Conservation (phyloP, 2,888 invertebrate genomes). For the Philhelius pedissequus region DNA sequence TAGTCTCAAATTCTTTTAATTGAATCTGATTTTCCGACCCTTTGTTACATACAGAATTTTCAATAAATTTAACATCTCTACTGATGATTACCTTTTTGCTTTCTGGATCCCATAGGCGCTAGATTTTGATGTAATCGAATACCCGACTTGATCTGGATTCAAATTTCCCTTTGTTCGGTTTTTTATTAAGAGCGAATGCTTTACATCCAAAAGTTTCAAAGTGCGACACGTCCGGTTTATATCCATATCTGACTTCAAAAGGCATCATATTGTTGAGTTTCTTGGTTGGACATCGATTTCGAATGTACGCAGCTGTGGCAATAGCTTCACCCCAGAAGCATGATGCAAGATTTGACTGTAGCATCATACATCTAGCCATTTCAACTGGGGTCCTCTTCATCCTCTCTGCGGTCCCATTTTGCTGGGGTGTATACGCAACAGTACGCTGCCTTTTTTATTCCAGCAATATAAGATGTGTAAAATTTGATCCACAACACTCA, state of each 20-base stretch:
- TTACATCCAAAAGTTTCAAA: slow-evolving; percentile 30
- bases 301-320: no score
- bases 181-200: slow-evolving; percentile 13
- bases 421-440: no score
- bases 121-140: slow-evolving; percentile 27
- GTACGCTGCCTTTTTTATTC: no score
- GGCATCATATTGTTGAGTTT: slow-evolving; percentile 48
- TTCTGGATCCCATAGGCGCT: slow-evolving; percentile 11
- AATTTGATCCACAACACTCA: no score
- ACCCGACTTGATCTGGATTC: slow-evolving; percentile 16
- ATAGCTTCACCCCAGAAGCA: no score
- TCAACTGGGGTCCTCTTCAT: no score
- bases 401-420: no score
- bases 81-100: slow-evolving; percentile 6
- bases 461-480: no score
- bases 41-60: not conserved
- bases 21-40: no score
- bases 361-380: no score
- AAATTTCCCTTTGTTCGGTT: slow-evolving; percentile 4
- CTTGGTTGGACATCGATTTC: slow-evolving; percentile 36
- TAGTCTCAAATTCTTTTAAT: no score
- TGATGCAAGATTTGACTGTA: no score
- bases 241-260: slow-evolving; percentile 52
- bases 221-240: slow-evolving; percentile 20
- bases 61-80: slow-evolving; percentile 6